Conservation (phyloP, 2,888 invertebrate species). For the Carcina quercana region DNA sequence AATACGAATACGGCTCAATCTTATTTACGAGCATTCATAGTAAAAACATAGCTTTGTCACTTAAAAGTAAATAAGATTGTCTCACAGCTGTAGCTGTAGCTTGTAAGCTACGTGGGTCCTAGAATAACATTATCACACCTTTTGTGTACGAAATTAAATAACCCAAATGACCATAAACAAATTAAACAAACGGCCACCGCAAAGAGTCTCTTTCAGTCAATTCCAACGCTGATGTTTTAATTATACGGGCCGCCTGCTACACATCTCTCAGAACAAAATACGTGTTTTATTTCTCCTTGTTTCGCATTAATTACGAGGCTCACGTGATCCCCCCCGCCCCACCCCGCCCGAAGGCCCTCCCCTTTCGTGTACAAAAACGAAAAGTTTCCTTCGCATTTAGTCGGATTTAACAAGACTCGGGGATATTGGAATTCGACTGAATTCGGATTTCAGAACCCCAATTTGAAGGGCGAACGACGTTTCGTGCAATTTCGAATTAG, state of each 20-base stretch:
- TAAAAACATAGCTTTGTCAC: too few relatives aligned
- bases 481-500: too few relatives aligned
- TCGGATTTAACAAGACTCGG: constrained; percentile 30
- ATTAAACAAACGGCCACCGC: constrained; percentile 10
- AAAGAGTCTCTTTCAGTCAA: constrained; percentile 28
- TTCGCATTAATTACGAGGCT: constrained; percentile 51
- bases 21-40: too few relatives aligned
- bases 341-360: constrained; percentile 26
- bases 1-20: too few relatives aligned
- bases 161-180: too few relatives aligned
- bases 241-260: constrained; percentile 41
- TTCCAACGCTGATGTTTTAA: constrained; percentile 43
- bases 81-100: too few relatives aligned
- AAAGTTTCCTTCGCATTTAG: constrained; percentile 26
- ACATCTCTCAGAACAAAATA: constrained; percentile 35
- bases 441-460: constrained; percentile 5
- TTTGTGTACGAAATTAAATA: too few relatives aligned
- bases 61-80: too few relatives aligned
- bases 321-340: constrained; percentile 19
- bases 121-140: too few relatives aligned
- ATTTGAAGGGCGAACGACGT: constrained; percentile 12
- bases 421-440: constrained; percentile 26
- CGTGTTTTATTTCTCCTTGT: constrained; percentile 52
- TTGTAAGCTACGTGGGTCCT: too few relatives aligned
- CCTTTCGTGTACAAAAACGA: constrained; percentile 45